These are phyloP conservation scores for Pelodytes ibericus DNA, from an alignment of 2,797 vertebrate species.

Conservation along the genomic window DNA sequence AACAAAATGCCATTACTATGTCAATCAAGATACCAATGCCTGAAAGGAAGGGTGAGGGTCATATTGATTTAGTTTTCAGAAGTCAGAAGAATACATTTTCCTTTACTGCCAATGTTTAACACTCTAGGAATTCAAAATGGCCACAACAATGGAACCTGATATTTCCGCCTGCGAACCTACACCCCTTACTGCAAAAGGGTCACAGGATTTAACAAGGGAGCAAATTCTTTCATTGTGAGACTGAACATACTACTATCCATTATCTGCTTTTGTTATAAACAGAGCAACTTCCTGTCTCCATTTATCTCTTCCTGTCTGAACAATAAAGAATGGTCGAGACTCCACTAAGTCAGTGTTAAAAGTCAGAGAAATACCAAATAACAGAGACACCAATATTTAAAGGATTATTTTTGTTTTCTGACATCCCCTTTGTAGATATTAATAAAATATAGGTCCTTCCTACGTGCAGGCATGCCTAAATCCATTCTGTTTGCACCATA, in stretches of 20 bases:
- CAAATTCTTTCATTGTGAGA: constrained; percentile 49
- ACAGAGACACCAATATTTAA: constrained; percentile 30
- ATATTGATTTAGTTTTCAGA: constrained; percentile 14
- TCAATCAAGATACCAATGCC: constrained; percentile 59
- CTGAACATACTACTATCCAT: constrained; percentile 31
- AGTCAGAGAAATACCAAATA: constrained; percentile 29
- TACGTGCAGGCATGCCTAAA: constrained; percentile 10
- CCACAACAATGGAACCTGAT: constrained; percentile 17
- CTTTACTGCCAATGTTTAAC: background rate
- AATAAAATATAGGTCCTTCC: constrained; percentile 8
- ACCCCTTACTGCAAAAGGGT: constrained; percentile 19
- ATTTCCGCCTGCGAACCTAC: constrained; percentile 36
- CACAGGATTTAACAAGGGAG: constrained; percentile 39
- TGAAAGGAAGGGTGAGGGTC: constrained; percentile 53
- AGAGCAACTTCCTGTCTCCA: constrained; percentile 68
- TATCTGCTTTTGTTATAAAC: constrained; percentile 54
- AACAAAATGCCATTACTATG: constrained; percentile 13
- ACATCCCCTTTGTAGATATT: constrained; percentile 6
- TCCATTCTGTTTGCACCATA: background rate
- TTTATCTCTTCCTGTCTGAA: constrained; percentile 69
- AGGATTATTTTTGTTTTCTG: background rate
- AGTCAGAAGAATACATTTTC: constrained; percentile 19
- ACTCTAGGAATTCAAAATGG: constrained; percentile 47
- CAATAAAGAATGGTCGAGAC: constrained; percentile 57
- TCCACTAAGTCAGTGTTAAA: constrained; percentile 29